These are phyloP conservation scores for Zonitis immaculata DNA, from an alignment of 2,888 invertebrate species.

Conservation along the genomic window DNA sequence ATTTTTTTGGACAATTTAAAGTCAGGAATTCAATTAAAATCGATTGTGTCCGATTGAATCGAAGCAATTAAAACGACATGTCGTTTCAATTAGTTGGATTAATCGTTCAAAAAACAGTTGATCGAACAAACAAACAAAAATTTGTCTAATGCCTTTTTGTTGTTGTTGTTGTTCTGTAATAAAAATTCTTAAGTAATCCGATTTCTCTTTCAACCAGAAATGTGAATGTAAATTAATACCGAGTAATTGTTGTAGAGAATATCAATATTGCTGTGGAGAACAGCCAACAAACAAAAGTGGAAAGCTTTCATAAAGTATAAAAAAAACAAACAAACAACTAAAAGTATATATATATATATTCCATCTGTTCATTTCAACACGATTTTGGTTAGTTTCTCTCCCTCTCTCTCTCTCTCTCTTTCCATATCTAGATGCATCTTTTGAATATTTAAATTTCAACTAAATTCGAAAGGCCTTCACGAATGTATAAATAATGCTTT, in stretches of 20 bases:
- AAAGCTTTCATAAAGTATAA: neutral
- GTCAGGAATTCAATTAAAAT: constrained; percentile 13
- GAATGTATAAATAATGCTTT: constrained; percentile 24
- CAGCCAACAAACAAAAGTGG: too few species aligned
- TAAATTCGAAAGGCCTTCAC: constrained; percentile 5
- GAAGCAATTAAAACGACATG: neutral
- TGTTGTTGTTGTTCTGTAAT: neutral
- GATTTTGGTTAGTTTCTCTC: neutral
- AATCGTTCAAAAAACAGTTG: too few species aligned
- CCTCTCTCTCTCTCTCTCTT: too few species aligned
- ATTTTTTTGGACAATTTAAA: neutral
- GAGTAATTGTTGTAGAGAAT: neutral
- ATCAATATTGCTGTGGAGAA: neutral
- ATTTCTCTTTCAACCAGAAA: neutral
- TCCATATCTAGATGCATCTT: neutral
- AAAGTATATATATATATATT: too few species aligned
- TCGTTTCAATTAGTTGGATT: neutral
- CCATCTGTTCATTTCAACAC: constrained; percentile 7
- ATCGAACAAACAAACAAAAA: neutral
- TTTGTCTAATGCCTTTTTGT: neutral
- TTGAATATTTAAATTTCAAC: constrained; percentile 21
- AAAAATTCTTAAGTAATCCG: neutral
- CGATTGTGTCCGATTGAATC: neutral
- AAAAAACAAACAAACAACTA: neutral
- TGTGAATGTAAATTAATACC: constrained; percentile 3